Percentiles rank a stretch among this genome's conserved stretches.
These are phyloP conservation scores for Coendou prehensilis DNA, from an alignment of 2,797 vertebrate species.

Conservation along the genomic window DNA sequence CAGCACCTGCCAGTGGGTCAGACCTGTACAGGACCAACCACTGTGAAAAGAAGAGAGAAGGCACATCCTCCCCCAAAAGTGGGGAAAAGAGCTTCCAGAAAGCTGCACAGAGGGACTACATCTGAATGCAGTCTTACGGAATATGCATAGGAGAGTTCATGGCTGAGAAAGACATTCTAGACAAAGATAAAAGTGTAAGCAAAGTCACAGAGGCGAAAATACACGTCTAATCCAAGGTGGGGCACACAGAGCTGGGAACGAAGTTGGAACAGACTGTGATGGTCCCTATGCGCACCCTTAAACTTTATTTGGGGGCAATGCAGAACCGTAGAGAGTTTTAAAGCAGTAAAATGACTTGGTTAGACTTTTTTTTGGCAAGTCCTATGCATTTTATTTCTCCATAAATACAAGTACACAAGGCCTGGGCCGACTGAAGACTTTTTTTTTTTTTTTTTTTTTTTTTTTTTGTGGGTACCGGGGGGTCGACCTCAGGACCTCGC, in stretches of 20 bases:
- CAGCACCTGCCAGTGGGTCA: neutral
- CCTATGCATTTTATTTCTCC: neutral
- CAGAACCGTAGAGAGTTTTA: constrained; percentile 9
- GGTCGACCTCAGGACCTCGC: too few relatives aligned
- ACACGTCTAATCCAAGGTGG: neutral
- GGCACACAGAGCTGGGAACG: neutral
- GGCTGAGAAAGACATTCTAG: neutral
- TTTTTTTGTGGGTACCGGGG: too few relatives aligned
- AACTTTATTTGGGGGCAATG: neutral
- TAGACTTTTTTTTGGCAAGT: neutral
- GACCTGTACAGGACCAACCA: neutral
- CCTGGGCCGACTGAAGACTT: neutral
- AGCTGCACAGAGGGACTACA: neutral
- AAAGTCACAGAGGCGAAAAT: neutral
- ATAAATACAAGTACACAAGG: neutral
- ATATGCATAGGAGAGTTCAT: neutral
- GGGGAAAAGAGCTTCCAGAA: neutral
- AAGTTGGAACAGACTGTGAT: neutral
- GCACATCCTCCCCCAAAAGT: neutral
- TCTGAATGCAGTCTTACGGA: neutral
- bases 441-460: too few relatives aligned
- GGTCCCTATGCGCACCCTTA: neutral
- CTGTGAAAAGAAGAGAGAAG: neutral
- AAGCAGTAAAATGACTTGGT: constrained; percentile 60
- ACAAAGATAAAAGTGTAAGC: neutral